These are phyloP conservation scores for Trididemnum nubilum DNA, from an alignment of 23 tunicate species.

Conservation along the genomic window DNA sequence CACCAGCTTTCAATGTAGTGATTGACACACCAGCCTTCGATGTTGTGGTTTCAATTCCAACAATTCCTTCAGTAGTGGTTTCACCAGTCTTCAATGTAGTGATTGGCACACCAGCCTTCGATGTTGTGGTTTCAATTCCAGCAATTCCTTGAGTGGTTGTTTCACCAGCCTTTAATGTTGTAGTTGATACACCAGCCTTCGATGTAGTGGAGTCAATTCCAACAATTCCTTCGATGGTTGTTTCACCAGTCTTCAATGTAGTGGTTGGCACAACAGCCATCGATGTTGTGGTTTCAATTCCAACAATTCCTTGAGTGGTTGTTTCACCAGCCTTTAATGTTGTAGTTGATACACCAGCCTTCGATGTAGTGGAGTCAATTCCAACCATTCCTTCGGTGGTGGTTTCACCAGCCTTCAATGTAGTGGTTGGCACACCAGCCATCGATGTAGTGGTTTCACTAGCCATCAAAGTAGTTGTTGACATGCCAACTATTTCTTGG, in stretches of 20 bases:
- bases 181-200: constrained; percentile 30
- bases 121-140: constrained; percentile 21
- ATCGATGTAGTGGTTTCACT: constrained; percentile 39
- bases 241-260: not conserved
- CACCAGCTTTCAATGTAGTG: constrained; percentile 26
- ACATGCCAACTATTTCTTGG: not conserved
- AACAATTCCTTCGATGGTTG: constrained; percentile 30
- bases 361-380: constrained; percentile 31
- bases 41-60: constrained; percentile 36
- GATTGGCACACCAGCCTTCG: constrained; percentile 28
- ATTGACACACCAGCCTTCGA: constrained; percentile 6
- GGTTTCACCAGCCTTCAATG: constrained; percentile 32
- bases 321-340: constrained; percentile 21
- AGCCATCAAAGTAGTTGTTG: constrained; percentile 32
- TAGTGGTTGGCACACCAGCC: constrained; percentile 39
- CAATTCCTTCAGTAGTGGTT: constrained; percentile 38
- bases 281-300: constrained; percentile 7
- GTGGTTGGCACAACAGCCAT: constrained; percentile 42
- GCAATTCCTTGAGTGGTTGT: constrained; percentile 17
- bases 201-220: constrained; percentile 19
- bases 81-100: constrained; percentile 25
- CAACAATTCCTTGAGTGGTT: constrained; percentile 26
- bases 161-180: constrained; percentile 34
- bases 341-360: constrained; percentile 29
- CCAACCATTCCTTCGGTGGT: constrained; percentile 36